A percentile compares a stretch with the other conserved stretches of the same genome.
These are phyloP conservation scores for Platypus cylindrus DNA, from an alignment of 2,888 invertebrate genomes.

Conservation along the genomic window DNA sequence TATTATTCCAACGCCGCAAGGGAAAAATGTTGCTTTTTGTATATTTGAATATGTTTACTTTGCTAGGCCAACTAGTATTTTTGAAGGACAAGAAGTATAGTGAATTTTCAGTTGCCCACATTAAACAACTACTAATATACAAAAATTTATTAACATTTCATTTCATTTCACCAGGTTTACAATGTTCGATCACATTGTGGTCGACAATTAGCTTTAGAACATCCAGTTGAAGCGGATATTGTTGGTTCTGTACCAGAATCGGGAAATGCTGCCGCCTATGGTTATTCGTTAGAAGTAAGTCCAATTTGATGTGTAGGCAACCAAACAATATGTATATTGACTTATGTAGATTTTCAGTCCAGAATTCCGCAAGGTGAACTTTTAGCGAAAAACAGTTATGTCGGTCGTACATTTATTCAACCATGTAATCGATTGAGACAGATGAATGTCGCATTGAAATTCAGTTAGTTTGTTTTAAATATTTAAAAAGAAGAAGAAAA, in stretches of 20 bases:
- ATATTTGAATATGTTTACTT: constrained; percentile 99
- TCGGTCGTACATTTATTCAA: constrained; percentile 96
- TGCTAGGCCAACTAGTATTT: constrained; percentile 86
- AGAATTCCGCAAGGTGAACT: constrained; percentile 87
- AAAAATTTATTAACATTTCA: neutral
- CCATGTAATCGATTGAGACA: constrained; percentile 83
- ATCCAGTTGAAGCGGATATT: constrained; percentile 83
- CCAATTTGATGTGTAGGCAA: constrained; percentile 3
- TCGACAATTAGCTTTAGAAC: constrained; percentile 78
- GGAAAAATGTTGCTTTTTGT: constrained; percentile 80
- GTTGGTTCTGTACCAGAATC: constrained; percentile 97
- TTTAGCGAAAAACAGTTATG: constrained; percentile 89
- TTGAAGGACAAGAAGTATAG: constrained; percentile 88
- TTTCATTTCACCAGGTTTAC: constrained; percentile 37
- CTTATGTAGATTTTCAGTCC: constrained; percentile 43
- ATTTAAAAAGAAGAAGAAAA: neutral
- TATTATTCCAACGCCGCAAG: constrained; percentile 68
- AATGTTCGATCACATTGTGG: constrained; percentile 89
- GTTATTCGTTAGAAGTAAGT: constrained; percentile 73
- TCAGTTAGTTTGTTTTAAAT: constrained; percentile 40
- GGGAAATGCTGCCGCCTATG: constrained; percentile 92
- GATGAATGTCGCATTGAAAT: constrained; percentile 90
- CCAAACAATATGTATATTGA: neutral
- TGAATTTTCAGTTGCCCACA: neutral
- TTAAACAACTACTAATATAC: neutral